Conservation (phyloP, 2,797 vertebrate genomes). For the Pristis pectinata region DNA sequence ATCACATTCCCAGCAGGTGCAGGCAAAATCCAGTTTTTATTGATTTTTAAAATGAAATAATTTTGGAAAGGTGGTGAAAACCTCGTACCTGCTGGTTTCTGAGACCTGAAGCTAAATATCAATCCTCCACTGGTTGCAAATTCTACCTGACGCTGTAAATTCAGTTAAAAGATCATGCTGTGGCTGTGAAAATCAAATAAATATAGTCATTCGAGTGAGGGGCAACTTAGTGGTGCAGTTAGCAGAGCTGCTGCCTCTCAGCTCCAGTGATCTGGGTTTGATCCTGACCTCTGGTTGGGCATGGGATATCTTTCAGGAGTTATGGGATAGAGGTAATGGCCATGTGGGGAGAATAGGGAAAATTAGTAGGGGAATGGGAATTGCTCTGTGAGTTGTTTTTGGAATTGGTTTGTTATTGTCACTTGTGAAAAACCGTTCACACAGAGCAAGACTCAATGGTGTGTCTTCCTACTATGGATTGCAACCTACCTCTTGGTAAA, state of each 20-base stretch:
- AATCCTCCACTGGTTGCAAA: not conserved
- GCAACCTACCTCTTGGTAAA: not conserved
- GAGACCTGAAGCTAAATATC: not conserved
- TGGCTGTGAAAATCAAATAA: not conserved
- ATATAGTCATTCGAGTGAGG: not conserved
- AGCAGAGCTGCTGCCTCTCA: too few relatives aligned
- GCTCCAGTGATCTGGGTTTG: too few relatives aligned
- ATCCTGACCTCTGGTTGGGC: too few relatives aligned
- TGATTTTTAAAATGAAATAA: slow-evolving; percentile 12
- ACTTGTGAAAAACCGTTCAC: too few relatives aligned
- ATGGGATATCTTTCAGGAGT: too few relatives aligned
- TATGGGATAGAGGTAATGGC: too few relatives aligned
- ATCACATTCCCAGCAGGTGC: not conserved
- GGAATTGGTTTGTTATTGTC: too few relatives aligned
- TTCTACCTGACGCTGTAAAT: not conserved
- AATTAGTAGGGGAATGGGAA: too few relatives aligned
- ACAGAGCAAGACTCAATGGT: too few relatives aligned
- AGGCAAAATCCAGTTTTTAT: not conserved
- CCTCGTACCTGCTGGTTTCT: not conserved
- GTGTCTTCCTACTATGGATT: not conserved
- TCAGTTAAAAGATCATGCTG: not conserved
- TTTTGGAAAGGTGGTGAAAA: not conserved
- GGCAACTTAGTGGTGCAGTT: too few relatives aligned
- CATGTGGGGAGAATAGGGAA: too few relatives aligned
- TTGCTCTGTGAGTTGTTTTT: too few relatives aligned